These are phyloP conservation scores for Parasteatoda lunata DNA, from an alignment of 2,888 invertebrate genomes.

Conservation along the genomic window DNA sequence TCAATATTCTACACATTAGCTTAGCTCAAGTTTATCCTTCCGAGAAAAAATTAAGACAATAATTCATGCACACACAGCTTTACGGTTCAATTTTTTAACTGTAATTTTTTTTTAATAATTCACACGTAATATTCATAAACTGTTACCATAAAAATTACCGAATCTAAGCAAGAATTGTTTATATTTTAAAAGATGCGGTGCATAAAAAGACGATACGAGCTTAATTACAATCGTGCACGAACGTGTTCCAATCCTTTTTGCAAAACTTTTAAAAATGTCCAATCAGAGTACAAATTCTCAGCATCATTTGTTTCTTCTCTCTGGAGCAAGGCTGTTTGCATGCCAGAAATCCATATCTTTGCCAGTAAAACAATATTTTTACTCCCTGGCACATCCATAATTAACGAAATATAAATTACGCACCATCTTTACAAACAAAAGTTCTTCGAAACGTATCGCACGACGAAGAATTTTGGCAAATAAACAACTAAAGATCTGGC, in stretches of 20 bases:
- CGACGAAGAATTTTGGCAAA: constrained; percentile 24
- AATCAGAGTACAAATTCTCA: background rate
- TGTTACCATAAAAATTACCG: too few species aligned
- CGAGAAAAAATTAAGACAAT: too few species aligned
- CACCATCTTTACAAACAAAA: background rate
- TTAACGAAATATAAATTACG: constrained; percentile 53
- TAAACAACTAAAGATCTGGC: background rate
- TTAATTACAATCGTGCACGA: constrained; percentile 3
- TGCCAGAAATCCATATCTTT: constrained; percentile 18
- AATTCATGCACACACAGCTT: too few species aligned
- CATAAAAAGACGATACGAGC: background rate
- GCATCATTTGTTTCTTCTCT: background rate
- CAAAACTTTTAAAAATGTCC: background rate
- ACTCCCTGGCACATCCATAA: constrained; percentile 34
- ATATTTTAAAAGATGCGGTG: background rate
- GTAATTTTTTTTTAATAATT: too few species aligned
- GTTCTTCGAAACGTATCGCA: constrained; percentile 31
- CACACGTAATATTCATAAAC: too few species aligned
- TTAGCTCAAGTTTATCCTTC: too few species aligned
- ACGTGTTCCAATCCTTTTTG: background rate
- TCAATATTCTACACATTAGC: too few species aligned
- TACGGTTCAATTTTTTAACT: too few species aligned
- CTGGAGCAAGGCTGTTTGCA: background rate
- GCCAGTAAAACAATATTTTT: constrained; percentile 33
- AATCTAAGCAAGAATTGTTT: background rate